Percentiles rank a stretch among this genome's conserved stretches.
phyloP scores from a whole-genome alignment of 2,888 invertebrate species.

The Ctenicera cuprea region DNA sequence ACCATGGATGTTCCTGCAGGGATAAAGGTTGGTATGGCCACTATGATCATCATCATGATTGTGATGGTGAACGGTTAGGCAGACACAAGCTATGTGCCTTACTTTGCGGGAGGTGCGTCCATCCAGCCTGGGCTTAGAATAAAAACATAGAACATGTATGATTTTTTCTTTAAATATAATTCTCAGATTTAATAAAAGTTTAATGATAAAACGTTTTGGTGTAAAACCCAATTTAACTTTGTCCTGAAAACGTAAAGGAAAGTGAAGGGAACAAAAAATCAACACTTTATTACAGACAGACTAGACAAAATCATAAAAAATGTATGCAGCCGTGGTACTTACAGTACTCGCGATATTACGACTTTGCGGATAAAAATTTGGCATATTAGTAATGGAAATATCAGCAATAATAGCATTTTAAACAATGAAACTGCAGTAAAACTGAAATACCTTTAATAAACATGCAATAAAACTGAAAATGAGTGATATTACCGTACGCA shows the following conservation, averaged over 20 bases:
- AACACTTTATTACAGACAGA: background rate
- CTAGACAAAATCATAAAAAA: background rate
- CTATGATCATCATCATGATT: too few relatives aligned
- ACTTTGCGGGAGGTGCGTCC: background rate
- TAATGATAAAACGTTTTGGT: too few relatives aligned
- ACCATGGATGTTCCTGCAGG: too few relatives aligned
- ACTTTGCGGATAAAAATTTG: constrained; percentile 35
- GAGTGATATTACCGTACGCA: constrained; percentile 61
- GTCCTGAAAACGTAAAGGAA: too few relatives aligned
- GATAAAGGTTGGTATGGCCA: too few relatives aligned
- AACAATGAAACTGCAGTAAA: constrained; percentile 58
- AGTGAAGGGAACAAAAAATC: too few relatives aligned
- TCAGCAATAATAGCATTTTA: constrained; percentile 44
- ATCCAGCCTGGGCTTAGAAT: too few relatives aligned
- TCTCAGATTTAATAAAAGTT: too few relatives aligned
- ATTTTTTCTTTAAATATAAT: too few relatives aligned
- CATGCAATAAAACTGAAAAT: constrained; percentile 60
- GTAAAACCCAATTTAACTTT: too few relatives aligned
- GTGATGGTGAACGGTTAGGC: background rate
- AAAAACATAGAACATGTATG: too few relatives aligned
- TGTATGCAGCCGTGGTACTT: background rate
- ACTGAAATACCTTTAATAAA: constrained; percentile 61
- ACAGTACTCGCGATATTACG: constrained; percentile 9
- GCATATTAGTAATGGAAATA: constrained; percentile 37
- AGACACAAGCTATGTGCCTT: background rate